Conservation (phyloP, 2,797 vertebrate species). For the Myotis planiceps region DNA sequence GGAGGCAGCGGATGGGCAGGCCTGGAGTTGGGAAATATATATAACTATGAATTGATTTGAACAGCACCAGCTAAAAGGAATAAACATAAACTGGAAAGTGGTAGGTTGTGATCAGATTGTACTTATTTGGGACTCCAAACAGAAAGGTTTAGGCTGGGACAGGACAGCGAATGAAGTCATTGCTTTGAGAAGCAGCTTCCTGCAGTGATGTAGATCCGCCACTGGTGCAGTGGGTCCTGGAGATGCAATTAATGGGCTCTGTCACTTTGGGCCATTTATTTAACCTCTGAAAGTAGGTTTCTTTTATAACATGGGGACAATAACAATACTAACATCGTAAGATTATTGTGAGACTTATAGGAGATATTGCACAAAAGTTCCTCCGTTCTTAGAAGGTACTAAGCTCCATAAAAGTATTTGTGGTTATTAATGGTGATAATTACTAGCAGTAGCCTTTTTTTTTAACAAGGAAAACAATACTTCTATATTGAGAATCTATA, state of each 20-base stretch:
- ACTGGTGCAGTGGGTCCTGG: background rate
- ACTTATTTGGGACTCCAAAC: background rate
- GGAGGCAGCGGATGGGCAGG: fast-evolving
- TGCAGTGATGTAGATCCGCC: too few species aligned
- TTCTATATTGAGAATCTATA: conserved; percentile 38
- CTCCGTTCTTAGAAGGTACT: background rate
- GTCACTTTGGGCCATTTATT: background rate
- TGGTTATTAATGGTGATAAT: background rate
- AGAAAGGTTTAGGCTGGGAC: background rate
- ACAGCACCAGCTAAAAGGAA: background rate
- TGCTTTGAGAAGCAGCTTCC: background rate
- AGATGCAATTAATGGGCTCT: background rate
- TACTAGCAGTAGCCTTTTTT: background rate
- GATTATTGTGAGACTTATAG: background rate
- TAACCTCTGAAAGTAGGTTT: background rate
- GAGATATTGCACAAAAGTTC: background rate
- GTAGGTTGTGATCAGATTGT: background rate
- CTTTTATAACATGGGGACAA: background rate
- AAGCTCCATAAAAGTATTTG: background rate
- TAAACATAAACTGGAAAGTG: background rate
- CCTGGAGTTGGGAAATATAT: background rate
- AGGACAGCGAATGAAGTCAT: background rate
- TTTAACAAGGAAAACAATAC: conserved; percentile 33
- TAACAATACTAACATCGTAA: background rate
- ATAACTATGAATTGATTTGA: background rate